These are phyloP conservation scores for Drosophila subquinaria DNA, from an alignment of 2,888 invertebrate species.

Conservation along the genomic window DNA sequence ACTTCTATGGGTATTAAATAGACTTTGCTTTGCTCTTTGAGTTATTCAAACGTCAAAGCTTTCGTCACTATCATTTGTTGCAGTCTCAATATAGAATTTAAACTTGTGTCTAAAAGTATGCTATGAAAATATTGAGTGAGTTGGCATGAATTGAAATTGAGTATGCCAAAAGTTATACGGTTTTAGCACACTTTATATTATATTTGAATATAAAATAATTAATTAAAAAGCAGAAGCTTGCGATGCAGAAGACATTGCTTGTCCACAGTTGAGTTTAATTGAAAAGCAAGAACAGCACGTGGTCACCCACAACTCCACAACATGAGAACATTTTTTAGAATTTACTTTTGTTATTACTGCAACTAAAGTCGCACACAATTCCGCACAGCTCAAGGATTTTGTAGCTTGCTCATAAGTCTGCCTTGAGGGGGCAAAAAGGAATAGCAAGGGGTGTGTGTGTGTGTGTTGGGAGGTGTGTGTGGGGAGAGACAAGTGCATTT, in stretches of 20 bases:
- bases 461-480: neutral
- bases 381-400: slow-evolving; percentile 35
- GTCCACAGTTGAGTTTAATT: slow-evolving; percentile 52
- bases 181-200: neutral
- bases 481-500: slow-evolving; percentile 50
- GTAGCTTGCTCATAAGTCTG: slow-evolving; percentile 45
- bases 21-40: neutral
- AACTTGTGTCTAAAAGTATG: neutral
- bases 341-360: slow-evolving; percentile 57
- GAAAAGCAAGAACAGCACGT: slow-evolving; percentile 54
- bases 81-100: neutral
- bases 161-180: neutral
- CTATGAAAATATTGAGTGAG: neutral
- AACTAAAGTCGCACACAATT: slow-evolving; percentile 52
- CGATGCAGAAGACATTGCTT: neutral
- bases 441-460: neutral
- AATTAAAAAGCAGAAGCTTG: slow-evolving; percentile 7
- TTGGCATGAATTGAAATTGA: neutral
- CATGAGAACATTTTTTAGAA: slow-evolving; percentile 40
- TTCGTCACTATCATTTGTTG: too few relatives aligned
- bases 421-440: neutral
- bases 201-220: slow-evolving; percentile 19
- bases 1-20: neutral
- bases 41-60: neutral
- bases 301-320: slow-evolving; percentile 40